Evolutionary conservation across 2,888 invertebrate genomes (phyloP).

Genomic region (Kuschelorhynchus macadamiae): DNA sequence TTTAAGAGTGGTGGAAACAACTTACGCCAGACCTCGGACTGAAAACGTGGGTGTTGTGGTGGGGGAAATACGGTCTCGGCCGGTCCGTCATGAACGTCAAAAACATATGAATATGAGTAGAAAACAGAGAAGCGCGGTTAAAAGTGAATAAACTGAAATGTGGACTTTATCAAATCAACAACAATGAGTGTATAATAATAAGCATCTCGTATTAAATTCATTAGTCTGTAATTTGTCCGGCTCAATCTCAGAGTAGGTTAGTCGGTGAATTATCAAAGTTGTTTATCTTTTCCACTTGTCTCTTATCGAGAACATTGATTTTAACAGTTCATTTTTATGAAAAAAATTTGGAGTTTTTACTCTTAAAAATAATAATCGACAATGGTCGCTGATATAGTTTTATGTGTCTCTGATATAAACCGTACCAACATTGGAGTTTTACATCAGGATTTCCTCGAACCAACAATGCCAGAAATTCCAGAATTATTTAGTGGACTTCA

Average conservation of each 20-base stretch:
- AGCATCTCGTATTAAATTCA: too few relatives aligned
- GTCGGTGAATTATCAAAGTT: slow-evolving; percentile 63
- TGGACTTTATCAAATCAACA: too few relatives aligned
- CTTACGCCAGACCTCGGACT: not conserved
- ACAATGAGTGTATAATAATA: too few relatives aligned
- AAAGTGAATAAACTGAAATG: too few relatives aligned
- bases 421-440: slow-evolving; percentile 66
- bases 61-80: slow-evolving; percentile 5
- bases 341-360: slow-evolving; percentile 35
- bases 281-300: slow-evolving; percentile 40
- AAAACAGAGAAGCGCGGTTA: too few relatives aligned
- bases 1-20: slow-evolving; percentile 17
- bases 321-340: slow-evolving; percentile 28
- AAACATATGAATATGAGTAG: too few relatives aligned
- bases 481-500: slow-evolving; percentile 75
- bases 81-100: too few relatives aligned
- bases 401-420: slow-evolving; percentile 60
- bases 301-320: slow-evolving; percentile 40
- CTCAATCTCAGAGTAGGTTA: slow-evolving; percentile 76
- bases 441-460: slow-evolving; percentile 55
- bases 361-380: slow-evolving; percentile 58
- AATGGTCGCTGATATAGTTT: slow-evolving; percentile 62
- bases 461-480: slow-evolving; percentile 71
- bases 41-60: not conserved
- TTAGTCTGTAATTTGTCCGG: slow-evolving; percentile 58